A percentile compares a stretch with the other conserved stretches of the same genome.
phyloP scores from a whole-genome alignment of 2,888 invertebrate genomes.

The Caenorhabditis sp. region DNA sequence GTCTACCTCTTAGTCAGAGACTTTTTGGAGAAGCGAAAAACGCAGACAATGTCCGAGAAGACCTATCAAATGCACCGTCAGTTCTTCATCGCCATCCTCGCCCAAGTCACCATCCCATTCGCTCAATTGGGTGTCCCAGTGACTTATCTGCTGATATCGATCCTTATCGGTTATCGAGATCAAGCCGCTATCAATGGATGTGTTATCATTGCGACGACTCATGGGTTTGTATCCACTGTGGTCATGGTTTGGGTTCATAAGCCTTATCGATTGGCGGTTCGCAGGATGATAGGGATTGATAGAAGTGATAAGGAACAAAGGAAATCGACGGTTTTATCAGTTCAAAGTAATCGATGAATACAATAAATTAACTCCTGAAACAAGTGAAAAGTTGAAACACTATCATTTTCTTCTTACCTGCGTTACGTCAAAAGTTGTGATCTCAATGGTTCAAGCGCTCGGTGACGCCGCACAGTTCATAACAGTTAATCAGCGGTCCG shows the following conservation, averaged over 20 bases:
- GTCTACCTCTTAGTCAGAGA: too few relatives aligned
- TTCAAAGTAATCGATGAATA: too few relatives aligned
- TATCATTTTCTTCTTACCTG: too few relatives aligned
- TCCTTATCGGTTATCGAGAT: neutral
- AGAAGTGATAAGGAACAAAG: too few relatives aligned
- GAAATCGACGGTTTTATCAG: too few relatives aligned
- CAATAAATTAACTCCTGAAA: too few relatives aligned
- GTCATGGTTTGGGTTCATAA: constrained; percentile 7
- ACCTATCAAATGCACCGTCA: neutral
- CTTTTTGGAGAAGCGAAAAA: neutral
- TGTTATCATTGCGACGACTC: neutral
- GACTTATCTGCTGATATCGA: neutral
- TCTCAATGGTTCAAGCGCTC: too few relatives aligned
- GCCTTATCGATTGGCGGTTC: constrained; percentile 6
- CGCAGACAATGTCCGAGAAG: neutral
- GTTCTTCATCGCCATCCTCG: neutral
- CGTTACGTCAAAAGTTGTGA: too few relatives aligned
- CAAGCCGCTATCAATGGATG: constrained; percentile 7
- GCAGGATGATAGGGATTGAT: too few relatives aligned
- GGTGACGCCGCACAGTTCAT: too few relatives aligned
- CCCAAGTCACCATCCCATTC: neutral
- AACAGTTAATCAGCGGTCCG: too few relatives aligned
- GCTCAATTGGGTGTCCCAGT: neutral
- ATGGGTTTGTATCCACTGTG: constrained; percentile 17
- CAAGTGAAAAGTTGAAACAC: too few relatives aligned